Conservation (phyloP, 2,797 vertebrate species). For the Potorous gilbertii region DNA sequence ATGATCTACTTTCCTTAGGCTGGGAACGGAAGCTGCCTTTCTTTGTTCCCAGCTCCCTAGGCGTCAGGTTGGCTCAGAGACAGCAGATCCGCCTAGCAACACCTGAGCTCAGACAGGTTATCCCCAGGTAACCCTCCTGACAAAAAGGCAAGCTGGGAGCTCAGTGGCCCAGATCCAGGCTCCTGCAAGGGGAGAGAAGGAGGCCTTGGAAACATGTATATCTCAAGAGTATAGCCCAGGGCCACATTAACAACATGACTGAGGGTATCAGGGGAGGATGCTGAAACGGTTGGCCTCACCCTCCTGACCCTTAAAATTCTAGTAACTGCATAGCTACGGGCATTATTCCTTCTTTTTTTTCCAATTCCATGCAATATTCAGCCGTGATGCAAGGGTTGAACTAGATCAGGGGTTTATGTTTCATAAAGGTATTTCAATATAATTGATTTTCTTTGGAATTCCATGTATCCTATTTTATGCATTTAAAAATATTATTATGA, state of each 20-base stretch:
- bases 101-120: slow-evolving; percentile 51
- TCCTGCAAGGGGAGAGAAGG: background rate
- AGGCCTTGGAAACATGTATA: background rate
- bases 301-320: background rate
- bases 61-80: slow-evolving; percentile 50
- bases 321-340: slow-evolving; percentile 24
- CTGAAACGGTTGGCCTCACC: background rate
- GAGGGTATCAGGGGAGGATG: background rate
- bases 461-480: background rate
- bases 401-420: background rate
- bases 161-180: background rate
- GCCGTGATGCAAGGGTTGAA: background rate
- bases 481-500: background rate
- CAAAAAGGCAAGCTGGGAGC: slow-evolving; percentile 42
- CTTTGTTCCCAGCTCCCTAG: slow-evolving; percentile 72
- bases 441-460: background rate
- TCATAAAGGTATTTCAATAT: background rate
- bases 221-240: too few species aligned
- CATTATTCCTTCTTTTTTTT: background rate
- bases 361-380: background rate
- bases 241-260: background rate
- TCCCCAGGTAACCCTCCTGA: slow-evolving; percentile 66
- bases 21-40: slow-evolving; percentile 56
- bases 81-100: slow-evolving; percentile 29
- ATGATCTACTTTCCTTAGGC: slow-evolving; percentile 61